Percentiles rank a stretch among this genome's conserved stretches.
phyloP scores from a whole-genome alignment of 1,140 invertebrate species.

The Lutraria rhynchaena region DNA sequence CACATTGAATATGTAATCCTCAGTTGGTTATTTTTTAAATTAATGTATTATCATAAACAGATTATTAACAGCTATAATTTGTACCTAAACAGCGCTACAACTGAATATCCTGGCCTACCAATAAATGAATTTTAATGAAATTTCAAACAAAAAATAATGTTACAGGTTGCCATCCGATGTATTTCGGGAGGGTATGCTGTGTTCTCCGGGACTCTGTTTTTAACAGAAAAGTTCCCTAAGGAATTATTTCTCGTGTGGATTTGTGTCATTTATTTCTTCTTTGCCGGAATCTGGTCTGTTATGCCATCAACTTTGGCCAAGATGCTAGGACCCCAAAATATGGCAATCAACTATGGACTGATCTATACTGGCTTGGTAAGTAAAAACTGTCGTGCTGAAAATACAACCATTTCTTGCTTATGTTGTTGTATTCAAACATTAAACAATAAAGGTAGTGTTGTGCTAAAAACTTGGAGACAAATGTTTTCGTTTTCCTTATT shows the following conservation, averaged over 20 bases:
- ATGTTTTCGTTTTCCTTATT: background rate
- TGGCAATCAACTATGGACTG: conserved; percentile 18
- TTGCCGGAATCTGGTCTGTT: background rate
- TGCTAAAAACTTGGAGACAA: background rate
- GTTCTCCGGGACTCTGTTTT: conserved; percentile 49
- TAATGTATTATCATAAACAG: too few species aligned
- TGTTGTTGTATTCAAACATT: background rate
- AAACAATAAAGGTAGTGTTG: background rate
- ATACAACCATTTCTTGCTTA: background rate
- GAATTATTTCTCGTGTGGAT: conserved; percentile 65
- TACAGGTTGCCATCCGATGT: conserved; percentile 46
- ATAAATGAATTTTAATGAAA: background rate
- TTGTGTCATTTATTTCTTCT: conserved; percentile 52
- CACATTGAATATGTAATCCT: too few species aligned
- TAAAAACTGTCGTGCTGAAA: too few species aligned
- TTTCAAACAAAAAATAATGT: too few species aligned
- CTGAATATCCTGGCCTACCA: too few species aligned
- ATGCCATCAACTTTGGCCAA: background rate
- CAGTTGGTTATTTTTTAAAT: too few species aligned
- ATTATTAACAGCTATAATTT: too few species aligned
- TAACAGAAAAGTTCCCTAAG: conserved; percentile 39
- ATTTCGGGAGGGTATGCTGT: conserved; percentile 4
- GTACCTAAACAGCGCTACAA: too few species aligned
- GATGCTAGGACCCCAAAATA: conserved; percentile 1
- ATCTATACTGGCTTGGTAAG: background rate